Conservation (phyloP, 2,113 vertebrate genomes). For the Scortum barcoo region DNA sequence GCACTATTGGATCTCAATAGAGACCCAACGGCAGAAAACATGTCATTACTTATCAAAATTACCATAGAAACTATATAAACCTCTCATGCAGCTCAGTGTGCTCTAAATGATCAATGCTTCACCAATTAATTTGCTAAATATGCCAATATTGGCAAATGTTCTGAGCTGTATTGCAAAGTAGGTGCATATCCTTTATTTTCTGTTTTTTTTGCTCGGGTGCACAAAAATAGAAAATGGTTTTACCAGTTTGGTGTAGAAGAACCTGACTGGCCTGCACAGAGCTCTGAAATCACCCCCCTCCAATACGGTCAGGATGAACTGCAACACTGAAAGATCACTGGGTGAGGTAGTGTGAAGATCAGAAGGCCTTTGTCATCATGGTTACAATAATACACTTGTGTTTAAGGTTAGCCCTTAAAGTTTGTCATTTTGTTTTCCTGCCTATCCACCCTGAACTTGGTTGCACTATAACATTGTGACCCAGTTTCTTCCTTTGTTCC, state of each 20-base stretch:
- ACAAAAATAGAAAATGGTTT: neutral
- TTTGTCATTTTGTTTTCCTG: neutral
- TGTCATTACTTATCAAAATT: neutral
- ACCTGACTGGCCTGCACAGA: neutral
- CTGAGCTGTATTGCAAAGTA: neutral
- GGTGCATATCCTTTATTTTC: neutral
- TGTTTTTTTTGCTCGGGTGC: neutral
- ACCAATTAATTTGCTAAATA: neutral
- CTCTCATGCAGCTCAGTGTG: neutral
- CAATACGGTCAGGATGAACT: neutral
- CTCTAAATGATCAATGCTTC: neutral
- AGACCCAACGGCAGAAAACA: neutral
- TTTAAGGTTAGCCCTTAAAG: neutral
- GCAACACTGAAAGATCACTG: neutral
- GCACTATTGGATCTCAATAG: conserved; percentile 26
- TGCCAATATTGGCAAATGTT: neutral
- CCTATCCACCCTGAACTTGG: neutral
- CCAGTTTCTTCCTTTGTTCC: neutral
- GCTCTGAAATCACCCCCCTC: neutral
- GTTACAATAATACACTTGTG: neutral
- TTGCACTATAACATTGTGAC: neutral
- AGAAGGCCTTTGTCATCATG: neutral
- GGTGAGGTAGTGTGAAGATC: neutral
- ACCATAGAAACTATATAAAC: neutral
- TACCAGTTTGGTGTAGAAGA: neutral